phyloP scores from a whole-genome alignment of 2,888 invertebrate genomes.

The Tineola bisselliella region DNA sequence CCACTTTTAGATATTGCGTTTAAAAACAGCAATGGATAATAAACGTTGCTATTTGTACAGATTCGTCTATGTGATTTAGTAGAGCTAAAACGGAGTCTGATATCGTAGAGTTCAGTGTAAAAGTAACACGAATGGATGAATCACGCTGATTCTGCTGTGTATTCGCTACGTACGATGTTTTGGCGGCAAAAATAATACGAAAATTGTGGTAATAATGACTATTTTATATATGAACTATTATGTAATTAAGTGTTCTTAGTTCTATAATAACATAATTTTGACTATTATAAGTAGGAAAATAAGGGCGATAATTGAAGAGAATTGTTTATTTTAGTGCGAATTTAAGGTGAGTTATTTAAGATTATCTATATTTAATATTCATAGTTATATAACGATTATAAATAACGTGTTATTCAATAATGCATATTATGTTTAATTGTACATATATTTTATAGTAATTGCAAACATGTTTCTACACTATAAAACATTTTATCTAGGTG shows the following conservation, averaged over 20 bases:
- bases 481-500: no score
- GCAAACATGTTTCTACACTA: no score
- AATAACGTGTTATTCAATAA: no score
- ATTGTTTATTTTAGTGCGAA: background rate
- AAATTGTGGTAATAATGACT: background rate
- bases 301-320: background rate
- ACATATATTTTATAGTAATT: no score
- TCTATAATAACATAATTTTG: background rate
- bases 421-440: no score
- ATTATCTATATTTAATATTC: no score
- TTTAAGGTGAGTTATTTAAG: background rate
- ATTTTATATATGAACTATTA: background rate
- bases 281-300: background rate
- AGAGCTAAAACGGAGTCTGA: constrained; percentile 8
- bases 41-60: background rate
- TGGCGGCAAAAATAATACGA: constrained; percentile 5
- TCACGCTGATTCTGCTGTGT: constrained; percentile 6
- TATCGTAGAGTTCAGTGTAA: constrained; percentile 1
- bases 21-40: background rate
- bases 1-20: background rate
- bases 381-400: no score
- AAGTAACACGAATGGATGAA: constrained; percentile 1
- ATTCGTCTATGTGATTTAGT: background rate
- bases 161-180: constrained; percentile 3
- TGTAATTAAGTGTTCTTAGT: background rate